Evolutionary conservation across 1,140 invertebrate species (phyloP), one percentile per base, ranked within the genome.

Genomic region (Hypothenemus hampei): DNA sequence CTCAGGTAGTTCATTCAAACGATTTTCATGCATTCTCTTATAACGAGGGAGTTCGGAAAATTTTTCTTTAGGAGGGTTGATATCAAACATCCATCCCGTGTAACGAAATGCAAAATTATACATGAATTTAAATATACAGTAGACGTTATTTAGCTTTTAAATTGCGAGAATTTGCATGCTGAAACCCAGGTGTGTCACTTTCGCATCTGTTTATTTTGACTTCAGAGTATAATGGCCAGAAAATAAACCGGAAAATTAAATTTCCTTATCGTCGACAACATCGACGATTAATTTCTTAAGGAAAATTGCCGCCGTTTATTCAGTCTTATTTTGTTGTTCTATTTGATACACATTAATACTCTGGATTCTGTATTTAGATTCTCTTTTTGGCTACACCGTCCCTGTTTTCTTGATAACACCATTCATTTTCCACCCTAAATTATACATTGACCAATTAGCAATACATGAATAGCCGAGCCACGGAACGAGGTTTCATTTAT

Each of bases 101-200:
- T 53, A 53, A 54, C 31, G 41, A 54, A 46, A 54, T 54, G 51
- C 51, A 54, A 54, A 54, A 54, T 54, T 54, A 54, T 54, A 54
- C 51, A 46, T 36, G 33, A 54, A 54, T 54, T 54, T 54, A 54
- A 54, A 54, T 54, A 54, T 54, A 54, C 51, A 46, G 51, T 54
- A 37, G 51, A 54, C 45, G 51, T 46, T 54, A 54, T 54, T 54
- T 54, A 44, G 51, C 41, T 54, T 54, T 54, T 54, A 54, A 46
- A 54, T 54, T 54, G 43, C 41, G 51, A 26, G 35, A 46, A 54
- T 54, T 54, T 54, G 43, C 51, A 54, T 54, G 41, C 35, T 54
- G 51, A 43, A 36, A 24, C 51, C 51, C 51, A 54, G 51, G 51
- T 54, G 51, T 46, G 51, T 54, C 51, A 54, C 51, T 54, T 54